A percentile compares a stretch with the other conserved stretches of the same genome.
phyloP scores from a whole-genome alignment of 2,797 vertebrate genomes.

The Distichodus sexfasciatus region DNA sequence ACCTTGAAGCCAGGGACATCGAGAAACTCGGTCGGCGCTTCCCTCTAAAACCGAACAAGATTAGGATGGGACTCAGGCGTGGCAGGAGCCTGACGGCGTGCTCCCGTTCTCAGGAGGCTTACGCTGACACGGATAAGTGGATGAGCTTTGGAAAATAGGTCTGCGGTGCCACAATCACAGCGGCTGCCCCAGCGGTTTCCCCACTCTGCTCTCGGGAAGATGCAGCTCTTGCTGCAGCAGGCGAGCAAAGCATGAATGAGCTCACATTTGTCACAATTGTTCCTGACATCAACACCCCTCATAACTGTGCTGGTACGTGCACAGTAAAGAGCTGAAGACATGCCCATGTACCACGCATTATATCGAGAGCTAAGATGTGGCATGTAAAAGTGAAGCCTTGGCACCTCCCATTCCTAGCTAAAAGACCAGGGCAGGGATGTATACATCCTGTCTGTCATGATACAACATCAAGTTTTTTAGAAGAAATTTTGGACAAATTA shows the following conservation, averaged over 20 bases:
- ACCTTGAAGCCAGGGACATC: background rate
- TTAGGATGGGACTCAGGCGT: constrained; percentile 19
- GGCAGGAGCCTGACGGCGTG: background rate
- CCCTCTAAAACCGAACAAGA: background rate
- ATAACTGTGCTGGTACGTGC: background rate
- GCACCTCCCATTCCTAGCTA: too few species aligned
- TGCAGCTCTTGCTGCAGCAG: background rate
- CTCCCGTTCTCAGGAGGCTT: constrained; percentile 25
- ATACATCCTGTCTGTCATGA: too few species aligned
- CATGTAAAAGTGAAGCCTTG: background rate
- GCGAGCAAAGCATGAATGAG: background rate
- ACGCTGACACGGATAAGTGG: constrained; percentile 40
- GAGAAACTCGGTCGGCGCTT: constrained; percentile 2
- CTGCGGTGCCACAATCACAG: background rate
- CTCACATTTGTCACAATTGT: background rate
- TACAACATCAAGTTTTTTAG: too few species aligned
- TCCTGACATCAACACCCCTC: background rate
- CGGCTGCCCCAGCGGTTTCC: too few species aligned
- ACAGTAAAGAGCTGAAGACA: background rate
- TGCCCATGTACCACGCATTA: background rate
- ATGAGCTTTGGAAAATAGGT: constrained; percentile 24
- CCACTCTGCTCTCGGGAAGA: background rate
- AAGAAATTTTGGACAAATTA: too few species aligned
- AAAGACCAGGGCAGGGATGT: too few species aligned
- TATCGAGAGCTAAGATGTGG: background rate